phyloP scores from a whole-genome alignment of 2,797 vertebrate species.

The Eulemur albifrons region DNA sequence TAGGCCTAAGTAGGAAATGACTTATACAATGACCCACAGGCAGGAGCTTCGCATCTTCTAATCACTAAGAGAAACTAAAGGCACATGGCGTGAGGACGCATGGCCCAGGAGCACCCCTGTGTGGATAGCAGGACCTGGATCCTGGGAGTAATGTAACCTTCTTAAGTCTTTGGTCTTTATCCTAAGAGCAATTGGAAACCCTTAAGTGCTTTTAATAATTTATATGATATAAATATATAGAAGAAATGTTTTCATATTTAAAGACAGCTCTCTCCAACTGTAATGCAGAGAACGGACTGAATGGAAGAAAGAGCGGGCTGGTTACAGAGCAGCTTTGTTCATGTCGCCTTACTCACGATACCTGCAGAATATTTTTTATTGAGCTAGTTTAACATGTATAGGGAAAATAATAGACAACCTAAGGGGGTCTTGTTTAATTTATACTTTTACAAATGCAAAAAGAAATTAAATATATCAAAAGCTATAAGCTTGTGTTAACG shows the following conservation, averaged over 20 bases:
- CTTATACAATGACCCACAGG: not conserved
- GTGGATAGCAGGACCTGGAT: not conserved
- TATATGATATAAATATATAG: not conserved
- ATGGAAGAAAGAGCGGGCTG: not conserved
- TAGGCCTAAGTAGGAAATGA: not conserved
- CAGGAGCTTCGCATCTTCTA: not conserved
- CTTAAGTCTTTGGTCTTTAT: not conserved
- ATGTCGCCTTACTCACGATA: not conserved
- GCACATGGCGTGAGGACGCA: not conserved
- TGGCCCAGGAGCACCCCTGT: fast-evolving
- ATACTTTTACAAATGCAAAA: not conserved
- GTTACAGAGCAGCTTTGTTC: not conserved
- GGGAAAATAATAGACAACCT: not conserved
- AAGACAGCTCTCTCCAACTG: not conserved
- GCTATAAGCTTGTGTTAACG: not conserved
- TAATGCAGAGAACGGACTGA: not conserved
- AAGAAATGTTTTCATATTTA: not conserved
- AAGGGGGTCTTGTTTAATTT: not conserved
- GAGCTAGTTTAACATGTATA: not conserved
- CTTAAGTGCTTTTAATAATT: not conserved
- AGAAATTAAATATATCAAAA: not conserved
- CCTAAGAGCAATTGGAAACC: not conserved
- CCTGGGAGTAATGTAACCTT: not conserved
- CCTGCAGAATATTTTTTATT: not conserved
- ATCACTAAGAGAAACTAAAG: not conserved